These are phyloP conservation scores for Pammene aurita DNA, from an alignment of 2,888 invertebrate species.

Conservation along the genomic window DNA sequence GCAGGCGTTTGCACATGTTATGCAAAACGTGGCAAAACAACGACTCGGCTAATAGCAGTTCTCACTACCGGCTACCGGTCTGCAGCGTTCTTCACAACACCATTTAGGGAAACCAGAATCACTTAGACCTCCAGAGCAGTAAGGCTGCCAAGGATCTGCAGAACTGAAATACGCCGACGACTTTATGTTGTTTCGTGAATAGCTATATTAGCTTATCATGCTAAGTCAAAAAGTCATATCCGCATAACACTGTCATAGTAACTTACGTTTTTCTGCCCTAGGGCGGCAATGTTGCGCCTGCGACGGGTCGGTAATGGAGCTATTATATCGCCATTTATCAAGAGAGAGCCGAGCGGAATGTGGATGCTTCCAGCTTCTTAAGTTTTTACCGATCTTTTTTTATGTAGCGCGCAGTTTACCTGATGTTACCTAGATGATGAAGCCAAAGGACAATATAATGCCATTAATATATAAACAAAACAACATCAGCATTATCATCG, in stretches of 20 bases:
- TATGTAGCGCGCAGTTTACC: not conserved
- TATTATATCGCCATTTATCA: slow-evolving; percentile 44
- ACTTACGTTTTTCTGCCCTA: slow-evolving; percentile 3
- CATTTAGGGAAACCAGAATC: not conserved
- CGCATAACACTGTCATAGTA: slow-evolving; percentile 3
- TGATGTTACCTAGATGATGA: slow-evolving; percentile 1
- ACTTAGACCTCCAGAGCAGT: not conserved
- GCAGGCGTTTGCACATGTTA: slow-evolving; percentile 23
- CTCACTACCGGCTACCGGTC: slow-evolving; percentile 22
- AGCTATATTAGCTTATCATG: not conserved
- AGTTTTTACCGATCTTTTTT: slow-evolving; percentile 8
- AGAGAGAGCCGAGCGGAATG: slow-evolving; percentile 41
- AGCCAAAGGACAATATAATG: not conserved
- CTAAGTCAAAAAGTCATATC: not conserved
- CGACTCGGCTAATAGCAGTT: slow-evolving; percentile 24
- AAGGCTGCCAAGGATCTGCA: not conserved
- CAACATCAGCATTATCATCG: too few relatives aligned
- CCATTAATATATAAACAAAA: too few relatives aligned
- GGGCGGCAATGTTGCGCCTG: slow-evolving; percentile 10
- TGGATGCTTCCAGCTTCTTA: slow-evolving; percentile 23
- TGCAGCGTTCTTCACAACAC: not conserved
- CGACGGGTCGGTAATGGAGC: slow-evolving; percentile 43
- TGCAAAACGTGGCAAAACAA: slow-evolving; percentile 27
- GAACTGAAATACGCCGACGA: not conserved
- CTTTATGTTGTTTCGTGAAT: not conserved